Percentiles rank a stretch among this genome's conserved stretches.
Conservation (phyloP, 2,888 invertebrate genomes). For the Lasioglossum leucozonium region DNA sequence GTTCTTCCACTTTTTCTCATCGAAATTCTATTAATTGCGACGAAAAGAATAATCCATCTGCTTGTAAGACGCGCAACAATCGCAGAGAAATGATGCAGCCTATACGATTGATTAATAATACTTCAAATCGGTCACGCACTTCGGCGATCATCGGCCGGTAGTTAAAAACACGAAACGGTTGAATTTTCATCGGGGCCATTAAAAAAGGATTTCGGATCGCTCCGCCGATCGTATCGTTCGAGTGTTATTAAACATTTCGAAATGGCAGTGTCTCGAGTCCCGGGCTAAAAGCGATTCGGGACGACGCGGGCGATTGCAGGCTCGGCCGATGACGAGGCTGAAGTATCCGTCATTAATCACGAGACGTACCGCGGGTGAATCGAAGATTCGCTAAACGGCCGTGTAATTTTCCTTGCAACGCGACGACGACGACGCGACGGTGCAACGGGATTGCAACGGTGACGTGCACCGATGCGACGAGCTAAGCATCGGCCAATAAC, state of each 20-base stretch:
- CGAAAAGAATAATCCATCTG: too few relatives aligned
- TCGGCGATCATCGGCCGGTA: not conserved
- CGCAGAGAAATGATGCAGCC: too few relatives aligned
- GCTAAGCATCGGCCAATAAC: slow-evolving; percentile 18
- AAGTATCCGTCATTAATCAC: slow-evolving; percentile 2
- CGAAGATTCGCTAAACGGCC: slow-evolving; percentile 24
- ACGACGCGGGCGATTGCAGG: not conserved
- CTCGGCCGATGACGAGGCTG: not conserved
- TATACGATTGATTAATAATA: too few relatives aligned
- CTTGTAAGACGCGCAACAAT: too few relatives aligned
- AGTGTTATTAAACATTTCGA: not conserved
- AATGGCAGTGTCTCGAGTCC: not conserved
- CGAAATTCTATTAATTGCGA: too few relatives aligned
- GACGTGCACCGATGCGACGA: slow-evolving; percentile 8
- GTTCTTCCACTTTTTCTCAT: too few relatives aligned
- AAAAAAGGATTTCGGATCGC: not conserved
- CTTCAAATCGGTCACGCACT: too few relatives aligned
- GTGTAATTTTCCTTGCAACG: slow-evolving; percentile 1
- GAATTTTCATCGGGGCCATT: not conserved
- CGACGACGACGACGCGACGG: not conserved
- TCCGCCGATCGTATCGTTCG: not conserved
- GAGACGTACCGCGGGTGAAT: not conserved
- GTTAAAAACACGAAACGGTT: not conserved
- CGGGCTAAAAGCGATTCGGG: not conserved
- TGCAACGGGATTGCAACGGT: slow-evolving; percentile 16